These are phyloP conservation scores for Syndactyla subalaris DNA, from an alignment of 2,797 vertebrate species.

Conservation along the genomic window DNA sequence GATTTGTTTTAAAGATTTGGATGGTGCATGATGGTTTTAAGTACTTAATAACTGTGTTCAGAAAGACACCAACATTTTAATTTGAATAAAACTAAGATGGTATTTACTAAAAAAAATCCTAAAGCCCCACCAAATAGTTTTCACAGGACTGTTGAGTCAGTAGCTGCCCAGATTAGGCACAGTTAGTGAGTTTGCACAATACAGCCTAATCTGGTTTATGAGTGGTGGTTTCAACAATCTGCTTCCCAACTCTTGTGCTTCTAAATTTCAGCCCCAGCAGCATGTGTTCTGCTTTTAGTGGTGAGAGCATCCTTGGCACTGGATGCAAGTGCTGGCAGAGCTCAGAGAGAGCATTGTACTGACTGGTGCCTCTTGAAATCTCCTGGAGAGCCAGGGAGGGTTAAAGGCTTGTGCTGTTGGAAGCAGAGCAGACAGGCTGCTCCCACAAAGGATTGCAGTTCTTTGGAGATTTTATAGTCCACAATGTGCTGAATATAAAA, in stretches of 20 bases:
- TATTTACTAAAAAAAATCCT: not conserved
- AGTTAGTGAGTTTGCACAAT: not conserved
- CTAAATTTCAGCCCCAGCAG: not conserved
- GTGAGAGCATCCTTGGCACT: slow-evolving; percentile 52
- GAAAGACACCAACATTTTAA: not conserved
- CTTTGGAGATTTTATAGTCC: slow-evolving; percentile 51
- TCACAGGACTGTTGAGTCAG: not conserved
- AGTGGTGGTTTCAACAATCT: not conserved
- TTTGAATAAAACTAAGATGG: not conserved
- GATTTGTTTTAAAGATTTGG: not conserved
- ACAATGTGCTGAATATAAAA: slow-evolving; percentile 61
- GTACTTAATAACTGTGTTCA: not conserved
- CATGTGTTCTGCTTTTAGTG: slow-evolving; percentile 27
- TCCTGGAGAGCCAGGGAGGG: slow-evolving; percentile 39
- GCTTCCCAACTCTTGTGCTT: not conserved
- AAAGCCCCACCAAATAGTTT: not conserved
- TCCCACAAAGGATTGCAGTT: slow-evolving; percentile 49
- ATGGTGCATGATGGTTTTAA: not conserved
- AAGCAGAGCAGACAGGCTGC: slow-evolving; percentile 46
- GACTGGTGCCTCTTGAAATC: slow-evolving; percentile 52
- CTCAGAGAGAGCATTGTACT: slow-evolving; percentile 14
- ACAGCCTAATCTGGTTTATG: not conserved
- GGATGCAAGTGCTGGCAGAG: slow-evolving; percentile 23
- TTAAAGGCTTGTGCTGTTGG: slow-evolving; percentile 51
- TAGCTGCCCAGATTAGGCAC: not conserved